A percentile compares a stretch with the other conserved stretches of the same genome.
phyloP scores from a whole-genome alignment of 2,888 invertebrate genomes.

The Eueremaeus valkanovi region DNA sequence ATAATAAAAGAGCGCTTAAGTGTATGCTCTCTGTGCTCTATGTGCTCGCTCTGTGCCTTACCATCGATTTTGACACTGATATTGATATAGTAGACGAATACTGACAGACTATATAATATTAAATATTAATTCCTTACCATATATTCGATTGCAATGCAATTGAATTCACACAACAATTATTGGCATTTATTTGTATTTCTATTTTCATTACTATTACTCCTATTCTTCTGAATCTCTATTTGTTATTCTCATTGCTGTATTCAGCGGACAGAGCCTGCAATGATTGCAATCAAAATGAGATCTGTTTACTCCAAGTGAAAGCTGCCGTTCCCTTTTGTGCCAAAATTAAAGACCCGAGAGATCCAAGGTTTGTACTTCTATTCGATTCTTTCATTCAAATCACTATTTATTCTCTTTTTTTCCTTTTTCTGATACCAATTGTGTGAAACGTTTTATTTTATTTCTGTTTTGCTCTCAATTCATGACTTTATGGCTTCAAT shows the following conservation, averaged over 20 bases:
- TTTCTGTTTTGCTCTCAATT: not conserved
- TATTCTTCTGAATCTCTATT: not conserved
- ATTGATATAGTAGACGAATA: not conserved
- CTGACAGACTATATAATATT: not conserved
- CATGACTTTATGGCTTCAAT: not conserved
- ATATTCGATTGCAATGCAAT: not conserved
- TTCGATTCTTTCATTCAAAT: not conserved
- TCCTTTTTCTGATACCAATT: no score
- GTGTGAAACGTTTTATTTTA: not conserved
- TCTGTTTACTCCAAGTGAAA: slow-evolving; percentile 43
- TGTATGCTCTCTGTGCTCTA: no score
- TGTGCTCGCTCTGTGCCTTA: not conserved
- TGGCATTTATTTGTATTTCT: not conserved
- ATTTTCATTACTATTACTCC: not conserved
- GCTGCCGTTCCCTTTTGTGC: slow-evolving; percentile 43
- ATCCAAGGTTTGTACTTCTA: slow-evolving; percentile 39
- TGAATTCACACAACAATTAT: not conserved
- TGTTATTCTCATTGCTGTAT: no score
- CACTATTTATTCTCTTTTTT: not conserved
- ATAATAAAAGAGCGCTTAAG: not conserved
- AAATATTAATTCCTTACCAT: not conserved
- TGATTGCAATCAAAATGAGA: slow-evolving; percentile 41
- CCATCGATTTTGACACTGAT: not conserved
- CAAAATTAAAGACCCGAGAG: slow-evolving; percentile 42
- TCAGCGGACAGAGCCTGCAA: slow-evolving; percentile 32